Evolutionary conservation across 2,797 vertebrate genomes (phyloP), one percentile per base, ranked within the genome.

Genomic region (Leptoclinus maculatus): DNA sequence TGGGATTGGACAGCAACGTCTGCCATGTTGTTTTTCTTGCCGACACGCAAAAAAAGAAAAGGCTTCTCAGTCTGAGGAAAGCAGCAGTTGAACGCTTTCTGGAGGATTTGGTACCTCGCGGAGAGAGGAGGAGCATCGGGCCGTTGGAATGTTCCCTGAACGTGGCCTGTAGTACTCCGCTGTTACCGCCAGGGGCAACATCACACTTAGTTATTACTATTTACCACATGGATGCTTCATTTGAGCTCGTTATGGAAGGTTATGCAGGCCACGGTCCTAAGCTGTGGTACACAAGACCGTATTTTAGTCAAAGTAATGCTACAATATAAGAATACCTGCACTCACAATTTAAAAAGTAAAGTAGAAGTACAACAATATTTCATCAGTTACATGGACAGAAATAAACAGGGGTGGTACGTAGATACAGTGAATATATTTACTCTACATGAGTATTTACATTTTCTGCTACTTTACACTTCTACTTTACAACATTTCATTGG

Each of bases 11-110:
- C 66, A 19, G 70, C 62, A 19, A 39, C 25, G 66, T 88, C 90
- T 87, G 88, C 92, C 93, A 95, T 95, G 91, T 93, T 93, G 91
- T 73, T 86, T 7, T 69, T 57, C 67, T 65, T 23, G 43, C 49
- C 10, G 8, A 54, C 27, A 69, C 72, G 3, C 13, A 56, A 8
- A 10, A 8, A 10, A 17, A 29, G 6, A 29, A 29, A 56, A 13
- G 16, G 5, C 32, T 64, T 64, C 29, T 49, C 21, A n/a, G 60
- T 14, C 45, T 3, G 45, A 2, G 1, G 9, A 67, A 83, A 78
- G 82, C 71, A 69, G 62, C 14, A 5, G 29, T 12, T 12, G 41
- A 63, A n/a, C 43, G 75, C 6, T 71, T 56, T 49, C 10, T 34
- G 36, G 12, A 6, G 71, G 38, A n/a, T 23, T 36, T 54, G 72